Conservation (phyloP, 2,888 invertebrate genomes). For the Catocala sponsa region DNA sequence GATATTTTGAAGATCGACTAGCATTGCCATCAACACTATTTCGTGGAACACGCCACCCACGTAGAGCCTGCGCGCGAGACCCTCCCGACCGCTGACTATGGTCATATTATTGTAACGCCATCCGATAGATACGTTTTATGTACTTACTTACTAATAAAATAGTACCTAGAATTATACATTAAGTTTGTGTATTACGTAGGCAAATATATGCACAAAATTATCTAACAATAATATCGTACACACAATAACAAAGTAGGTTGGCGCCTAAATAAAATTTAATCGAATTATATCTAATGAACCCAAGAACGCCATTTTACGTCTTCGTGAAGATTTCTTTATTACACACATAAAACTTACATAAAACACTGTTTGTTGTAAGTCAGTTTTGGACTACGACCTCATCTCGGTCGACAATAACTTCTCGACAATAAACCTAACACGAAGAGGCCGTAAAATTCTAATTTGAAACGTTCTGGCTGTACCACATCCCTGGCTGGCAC, state of each 20-base stretch:
- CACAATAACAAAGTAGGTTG: constrained; percentile 6
- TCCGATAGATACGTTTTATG: constrained; percentile 39
- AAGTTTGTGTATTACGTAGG: not conserved
- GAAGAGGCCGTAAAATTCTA: constrained; percentile 86
- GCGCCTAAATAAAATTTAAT: constrained; percentile 24
- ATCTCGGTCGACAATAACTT: constrained; percentile 84
- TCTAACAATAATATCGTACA: not conserved
- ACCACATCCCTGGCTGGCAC: constrained; percentile 51
- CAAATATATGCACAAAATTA: not conserved
- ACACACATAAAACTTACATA: constrained; percentile 79
- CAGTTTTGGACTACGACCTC: constrained; percentile 85
- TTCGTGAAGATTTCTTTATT: constrained; percentile 72
- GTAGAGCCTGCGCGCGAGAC: constrained; percentile 65
- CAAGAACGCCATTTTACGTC: constrained; percentile 54
- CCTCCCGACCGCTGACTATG: constrained; percentile 57
- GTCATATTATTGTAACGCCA: constrained; percentile 65
- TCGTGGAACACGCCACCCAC: constrained; percentile 84
- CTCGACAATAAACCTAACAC: constrained; percentile 86
- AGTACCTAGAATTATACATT: constrained; percentile 3
- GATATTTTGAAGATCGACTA: constrained; percentile 60
- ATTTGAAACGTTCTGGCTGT: constrained; percentile 73
- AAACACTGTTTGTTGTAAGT: constrained; percentile 84
- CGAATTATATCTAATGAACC: constrained; percentile 39
- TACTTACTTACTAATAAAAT: constrained; percentile 25
- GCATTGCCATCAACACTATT: constrained; percentile 69